Evolutionary conservation across 2,797 vertebrate species (phyloP).

Genomic region (Darevskia mixta): DNA sequence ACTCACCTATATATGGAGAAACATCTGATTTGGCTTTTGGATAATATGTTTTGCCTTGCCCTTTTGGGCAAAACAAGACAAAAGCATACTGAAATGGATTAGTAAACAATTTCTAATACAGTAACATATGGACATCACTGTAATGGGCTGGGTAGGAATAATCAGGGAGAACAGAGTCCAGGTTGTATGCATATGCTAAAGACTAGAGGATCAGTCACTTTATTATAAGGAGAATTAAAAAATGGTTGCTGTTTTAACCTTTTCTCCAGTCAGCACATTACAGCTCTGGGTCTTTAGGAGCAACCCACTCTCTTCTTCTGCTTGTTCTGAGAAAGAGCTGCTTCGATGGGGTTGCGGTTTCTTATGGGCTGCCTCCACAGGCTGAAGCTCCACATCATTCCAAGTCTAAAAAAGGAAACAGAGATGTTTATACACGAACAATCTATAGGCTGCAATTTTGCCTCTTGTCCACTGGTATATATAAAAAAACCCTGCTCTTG

Average conservation of each 20-base stretch:
- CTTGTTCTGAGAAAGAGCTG: slow-evolving; percentile 68
- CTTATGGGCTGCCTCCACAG: slow-evolving; percentile 55
- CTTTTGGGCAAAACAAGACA: background rate
- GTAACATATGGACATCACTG: background rate
- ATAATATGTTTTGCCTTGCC: background rate
- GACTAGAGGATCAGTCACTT: background rate
- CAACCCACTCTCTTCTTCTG: slow-evolving; percentile 55
- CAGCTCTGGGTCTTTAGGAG: slow-evolving; percentile 58
- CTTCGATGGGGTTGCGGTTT: slow-evolving; percentile 61
- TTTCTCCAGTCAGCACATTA: slow-evolving; percentile 28
- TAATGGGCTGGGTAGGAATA: background rate
- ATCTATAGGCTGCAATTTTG: background rate
- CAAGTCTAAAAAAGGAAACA: slow-evolving; percentile 63
- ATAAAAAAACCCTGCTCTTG: background rate
- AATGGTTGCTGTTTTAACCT: slow-evolving; percentile 52
- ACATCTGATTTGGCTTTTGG: background rate
- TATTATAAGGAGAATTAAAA: background rate
- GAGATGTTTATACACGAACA: slow-evolving; percentile 13
- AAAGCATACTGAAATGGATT: background rate
- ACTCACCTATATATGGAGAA: background rate
- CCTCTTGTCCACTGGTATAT: background rate
- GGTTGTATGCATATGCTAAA: slow-evolving; percentile 19
- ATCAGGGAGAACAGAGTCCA: background rate
- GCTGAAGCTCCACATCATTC: slow-evolving; percentile 68
- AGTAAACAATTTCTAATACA: background rate